Conservation (phyloP, 2,797 vertebrate species). For the Gobionotothen gibberifrons region DNA sequence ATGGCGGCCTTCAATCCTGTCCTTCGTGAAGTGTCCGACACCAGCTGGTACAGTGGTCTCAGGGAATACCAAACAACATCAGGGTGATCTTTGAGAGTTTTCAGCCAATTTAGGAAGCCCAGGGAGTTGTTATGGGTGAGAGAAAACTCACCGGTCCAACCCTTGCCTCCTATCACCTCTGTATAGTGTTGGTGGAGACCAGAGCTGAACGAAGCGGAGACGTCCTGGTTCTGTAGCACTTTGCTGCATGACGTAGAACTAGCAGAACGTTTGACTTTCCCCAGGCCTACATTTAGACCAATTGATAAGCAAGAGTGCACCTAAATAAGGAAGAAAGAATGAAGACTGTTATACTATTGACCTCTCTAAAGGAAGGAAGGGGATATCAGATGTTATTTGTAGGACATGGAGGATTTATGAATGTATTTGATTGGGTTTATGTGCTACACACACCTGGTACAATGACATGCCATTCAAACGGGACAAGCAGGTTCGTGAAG, state of each 20-base stretch:
- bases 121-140: constrained; percentile 6
- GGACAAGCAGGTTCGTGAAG: constrained; percentile 44
- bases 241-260: neutral
- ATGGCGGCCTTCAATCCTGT: constrained; percentile 20
- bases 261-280: neutral
- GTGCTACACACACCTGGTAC: constrained; percentile 2
- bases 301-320: constrained; percentile 32
- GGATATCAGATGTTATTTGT: too few relatives aligned
- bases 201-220: neutral
- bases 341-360: too few relatives aligned
- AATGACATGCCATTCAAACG: constrained; percentile 28
- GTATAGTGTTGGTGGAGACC: constrained; percentile 23
- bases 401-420: neutral
- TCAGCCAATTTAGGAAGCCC: constrained; percentile 36
- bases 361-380: neutral
- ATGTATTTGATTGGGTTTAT: too few relatives aligned
- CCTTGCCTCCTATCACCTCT: constrained; percentile 36
- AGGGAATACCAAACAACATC: constrained; percentile 34
- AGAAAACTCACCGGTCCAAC: constrained; percentile 51
- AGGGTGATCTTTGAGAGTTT: constrained; percentile 40
- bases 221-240: constrained; percentile 23
- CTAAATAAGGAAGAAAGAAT: constrained; percentile 14
- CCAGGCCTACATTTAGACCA: constrained; percentile 29
- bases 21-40: neutral
- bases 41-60: constrained; percentile 32